Conservation (phyloP, 2,113 vertebrate species). For the Oenanthe melanoleuca region DNA sequence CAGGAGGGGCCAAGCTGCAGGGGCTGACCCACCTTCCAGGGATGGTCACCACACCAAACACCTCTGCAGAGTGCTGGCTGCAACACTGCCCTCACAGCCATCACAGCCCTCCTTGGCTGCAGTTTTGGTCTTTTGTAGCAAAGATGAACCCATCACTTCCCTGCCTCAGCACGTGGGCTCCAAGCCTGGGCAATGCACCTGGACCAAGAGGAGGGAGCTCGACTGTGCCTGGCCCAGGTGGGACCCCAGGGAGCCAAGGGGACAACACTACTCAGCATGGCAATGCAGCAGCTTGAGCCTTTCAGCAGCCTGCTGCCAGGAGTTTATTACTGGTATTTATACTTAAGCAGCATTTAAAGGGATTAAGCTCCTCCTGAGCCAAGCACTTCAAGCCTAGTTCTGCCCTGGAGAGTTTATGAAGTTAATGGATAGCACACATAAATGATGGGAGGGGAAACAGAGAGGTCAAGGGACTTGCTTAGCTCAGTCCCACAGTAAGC, state of each 20-base stretch:
- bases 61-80: background rate
- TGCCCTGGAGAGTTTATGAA: background rate
- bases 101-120: background rate
- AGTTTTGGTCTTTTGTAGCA: background rate
- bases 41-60: accelerated
- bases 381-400: background rate
- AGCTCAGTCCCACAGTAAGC: background rate
- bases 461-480: background rate
- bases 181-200: accelerated
- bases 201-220: accelerated
- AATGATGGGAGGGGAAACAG: background rate
- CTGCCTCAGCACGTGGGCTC: accelerated
- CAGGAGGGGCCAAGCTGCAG: background rate
- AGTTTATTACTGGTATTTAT: background rate
- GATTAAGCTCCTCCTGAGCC: background rate
- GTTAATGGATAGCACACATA: background rate
- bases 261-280: background rate
- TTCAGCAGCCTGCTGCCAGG: background rate
- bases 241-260: background rate
- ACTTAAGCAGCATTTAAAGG: background rate
- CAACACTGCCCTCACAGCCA: background rate
- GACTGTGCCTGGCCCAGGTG: background rate
- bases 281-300: background rate
- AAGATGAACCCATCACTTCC: background rate
- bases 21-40: background rate